Conservation (phyloP, 2,888 invertebrate genomes). For the Drosophila colorata region DNA sequence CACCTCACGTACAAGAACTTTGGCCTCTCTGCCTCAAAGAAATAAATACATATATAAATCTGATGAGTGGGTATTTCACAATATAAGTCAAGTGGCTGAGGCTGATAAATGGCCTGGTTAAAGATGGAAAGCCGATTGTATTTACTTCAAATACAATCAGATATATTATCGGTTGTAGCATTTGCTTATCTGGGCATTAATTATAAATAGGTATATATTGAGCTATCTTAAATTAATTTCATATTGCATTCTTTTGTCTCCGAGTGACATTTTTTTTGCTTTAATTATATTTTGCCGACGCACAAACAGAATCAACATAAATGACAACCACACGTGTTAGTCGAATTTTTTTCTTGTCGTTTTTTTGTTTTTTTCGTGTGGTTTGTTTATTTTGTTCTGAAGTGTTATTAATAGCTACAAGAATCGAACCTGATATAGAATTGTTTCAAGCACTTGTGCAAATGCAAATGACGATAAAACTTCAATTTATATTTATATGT, state of each 20-base stretch:
- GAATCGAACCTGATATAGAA: conserved; percentile 28
- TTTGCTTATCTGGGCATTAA: neutral
- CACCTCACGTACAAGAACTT: no score
- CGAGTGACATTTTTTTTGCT: neutral
- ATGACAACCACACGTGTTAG: conserved; percentile 11
- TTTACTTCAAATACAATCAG: neutral
- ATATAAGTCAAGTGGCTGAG: neutral
- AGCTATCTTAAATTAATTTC: neutral
- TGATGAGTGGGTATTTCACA: conserved; percentile 1
- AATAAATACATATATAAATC: neutral
- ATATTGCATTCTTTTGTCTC: neutral
- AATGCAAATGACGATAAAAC: conserved; percentile 31
- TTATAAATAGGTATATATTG: neutral
- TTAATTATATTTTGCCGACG: conserved; percentile 2
- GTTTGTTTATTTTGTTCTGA: neutral
- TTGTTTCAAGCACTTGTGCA: conserved; percentile 40
- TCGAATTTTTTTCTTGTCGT: neutral
- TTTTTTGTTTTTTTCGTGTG: neutral
- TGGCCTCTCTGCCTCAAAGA: no score
- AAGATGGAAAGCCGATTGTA: conserved; percentile 8
- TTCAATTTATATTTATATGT: conserved; percentile 12
- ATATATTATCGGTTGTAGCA: conserved; percentile 5
- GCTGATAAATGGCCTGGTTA: neutral
- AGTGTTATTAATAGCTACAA: conserved; percentile 14
- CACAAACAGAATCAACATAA: conserved; percentile 7